Base-by-base conservation (phyloP, 2,113 vertebrate species). In the Accipiter virgatus region DNA sequence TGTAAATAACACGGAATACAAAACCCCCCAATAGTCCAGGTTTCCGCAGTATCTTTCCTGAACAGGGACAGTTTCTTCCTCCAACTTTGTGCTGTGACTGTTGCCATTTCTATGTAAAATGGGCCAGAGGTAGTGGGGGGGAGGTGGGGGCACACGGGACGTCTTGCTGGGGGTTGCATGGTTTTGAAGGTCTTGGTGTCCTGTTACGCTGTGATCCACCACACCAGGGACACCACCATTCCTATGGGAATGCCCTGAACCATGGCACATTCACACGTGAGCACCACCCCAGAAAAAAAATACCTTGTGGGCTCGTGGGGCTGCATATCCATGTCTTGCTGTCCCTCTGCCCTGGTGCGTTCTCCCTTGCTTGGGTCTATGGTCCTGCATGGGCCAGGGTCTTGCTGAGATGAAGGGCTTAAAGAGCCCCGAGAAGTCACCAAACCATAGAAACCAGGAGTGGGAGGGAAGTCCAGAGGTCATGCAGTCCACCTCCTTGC, bases 261-360 rank as follows among this genome's bases (percentile, higher is more conserved):
- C 3, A 2, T 43, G 88, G 22, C 18, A 27, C 0, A 0, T 55
- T 48, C 38, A 17, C 3, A 8, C 10, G 0, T 43, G n/a, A 38
- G 8, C 26, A 32, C 7, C 29, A 3, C 8, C 3, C 16, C 45
- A 15, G 52, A 10, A 61, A 40, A 17, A 29, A 87, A 87, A 31
- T 62, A 3, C 4, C 8, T 20, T 2, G 19, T 17, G 63, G 40
- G 13, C 38, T 58, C 22, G 0, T 1, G 7, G 67, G 4, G n/a
- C 61, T 74, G 55, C 4, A 0, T 8, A 18, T 23, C 45, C 55
- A 6, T 3, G 2, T 22, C 56, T 29, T 36, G 6, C 14, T 61
- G 22, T 63, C 56, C 23, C 25, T 40, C 36, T 80, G 50, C 31
- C 13, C 58, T 5, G 23, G 13, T 38, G 55, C 6, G 3, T 9